Base-by-base conservation (phyloP, 2,797 vertebrate species). In the Artibeus lituratus region DNA sequence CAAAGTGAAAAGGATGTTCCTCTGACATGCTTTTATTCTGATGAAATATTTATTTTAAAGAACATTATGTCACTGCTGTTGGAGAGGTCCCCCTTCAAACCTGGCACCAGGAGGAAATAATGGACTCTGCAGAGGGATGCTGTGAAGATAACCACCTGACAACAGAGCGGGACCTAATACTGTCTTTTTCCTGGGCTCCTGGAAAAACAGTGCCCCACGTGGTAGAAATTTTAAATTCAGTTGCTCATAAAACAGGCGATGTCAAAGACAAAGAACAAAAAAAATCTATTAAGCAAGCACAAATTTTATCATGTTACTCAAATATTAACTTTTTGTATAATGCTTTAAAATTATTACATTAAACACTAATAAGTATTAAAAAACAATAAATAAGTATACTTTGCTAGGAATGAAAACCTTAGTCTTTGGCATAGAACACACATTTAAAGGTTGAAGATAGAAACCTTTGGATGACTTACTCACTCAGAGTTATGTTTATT, bases 1-100 rank as follows among this genome's bases (percentile, higher is more conserved):
- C 0, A 22, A 90, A 77, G 24, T 67, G 78, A 59, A 49, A 97
- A 90, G 32, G 35, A 65, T 59, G 18, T 55, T 94, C 65, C 65
- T 88, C 96, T 94, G 86, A 53, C 3, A 3, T 59, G 65, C 70
- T 96, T 95, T 97, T 53, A 55, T 53, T 69, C 73, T 65, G 89
- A 90, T 77, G 55, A 92, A 97, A 93, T 82, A 91, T 53, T 90
- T 93, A 93, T 82, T 94, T 91, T 9, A 42, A 94, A 84, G 81
- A 92, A 37, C 62, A 81, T 67, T 87, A 24, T 55, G 42, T 95
- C 84, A 1, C 32, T 93, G 19, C 32, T 6, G 0, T 80, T 77
- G 65, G 2, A 91, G 69, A 81, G 87, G 7, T 10, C 53, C 57
- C 72, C 8, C 67, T 90, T 70, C 26, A 59, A 6, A 74, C 4